Conservation (phyloP, 2,113 vertebrate genomes). For the Epinephelus fuscoguttatus region DNA sequence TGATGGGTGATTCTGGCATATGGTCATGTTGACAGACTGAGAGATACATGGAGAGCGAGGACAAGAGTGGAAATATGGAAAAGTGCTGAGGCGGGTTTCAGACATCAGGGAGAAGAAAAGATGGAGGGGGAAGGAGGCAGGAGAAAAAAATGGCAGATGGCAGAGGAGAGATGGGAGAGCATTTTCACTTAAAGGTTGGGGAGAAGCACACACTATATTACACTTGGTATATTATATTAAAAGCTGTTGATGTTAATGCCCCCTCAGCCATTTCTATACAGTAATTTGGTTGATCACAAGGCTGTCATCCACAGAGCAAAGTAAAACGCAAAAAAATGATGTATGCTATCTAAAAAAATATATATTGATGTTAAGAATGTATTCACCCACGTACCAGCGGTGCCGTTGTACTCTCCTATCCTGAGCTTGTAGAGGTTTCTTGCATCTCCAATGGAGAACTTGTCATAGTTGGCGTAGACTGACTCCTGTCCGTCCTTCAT, state of each 20-base stretch:
- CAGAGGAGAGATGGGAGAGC: conserved; percentile 1
- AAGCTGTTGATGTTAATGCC: no score
- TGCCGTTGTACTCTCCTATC: conserved; percentile 95
- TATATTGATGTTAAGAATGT: not conserved
- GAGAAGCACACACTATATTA: not conserved
- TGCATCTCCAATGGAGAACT: conserved; percentile 92
- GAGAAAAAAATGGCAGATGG: conserved; percentile 42
- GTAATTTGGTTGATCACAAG: not conserved
- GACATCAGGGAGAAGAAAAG: conserved; percentile 24
- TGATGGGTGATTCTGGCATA: conserved; percentile 69
- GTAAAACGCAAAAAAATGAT: not conserved
- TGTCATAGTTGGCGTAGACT: conserved; percentile 92
- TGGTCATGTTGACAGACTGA: conserved; percentile 68
- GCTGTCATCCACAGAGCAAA: not conserved
- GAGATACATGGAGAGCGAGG: conserved; percentile 17
- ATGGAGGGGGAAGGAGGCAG: conserved; percentile 9
- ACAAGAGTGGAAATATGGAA: conserved; percentile 40
- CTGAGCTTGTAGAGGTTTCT: conserved; percentile 94
- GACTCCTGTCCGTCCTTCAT: conserved; percentile 94
- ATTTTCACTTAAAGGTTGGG: conserved; percentile 15
- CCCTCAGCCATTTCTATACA: no score
- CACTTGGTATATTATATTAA: not conserved
- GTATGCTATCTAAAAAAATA: not conserved
- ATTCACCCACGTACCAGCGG: conserved; percentile 87
- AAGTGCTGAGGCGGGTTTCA: conserved; percentile 32